A percentile compares a stretch with the other conserved stretches of the same genome.
Evolutionary conservation across 2,888 invertebrate genomes (phyloP).

Genomic region (Tineola bisselliella): DNA sequence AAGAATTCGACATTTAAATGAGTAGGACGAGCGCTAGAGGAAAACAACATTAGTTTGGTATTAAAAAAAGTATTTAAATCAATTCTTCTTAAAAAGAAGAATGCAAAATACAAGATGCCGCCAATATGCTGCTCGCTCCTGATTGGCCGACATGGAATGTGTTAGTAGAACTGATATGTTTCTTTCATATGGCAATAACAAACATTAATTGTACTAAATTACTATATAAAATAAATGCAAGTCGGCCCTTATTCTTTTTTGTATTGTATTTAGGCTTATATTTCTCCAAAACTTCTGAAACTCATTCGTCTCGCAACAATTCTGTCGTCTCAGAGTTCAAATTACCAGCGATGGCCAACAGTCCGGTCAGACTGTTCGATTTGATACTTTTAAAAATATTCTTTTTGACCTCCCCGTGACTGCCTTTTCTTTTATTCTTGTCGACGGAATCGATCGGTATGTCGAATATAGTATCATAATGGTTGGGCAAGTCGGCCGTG

Average conservation of each 20-base stretch:
- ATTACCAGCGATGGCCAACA: conserved; percentile 34
- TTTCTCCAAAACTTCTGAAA: too few species aligned
- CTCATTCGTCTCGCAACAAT: conserved; percentile 43
- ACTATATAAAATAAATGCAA: conserved; percentile 1
- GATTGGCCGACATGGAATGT: background rate
- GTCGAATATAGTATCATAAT: conserved; percentile 68
- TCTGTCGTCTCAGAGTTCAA: conserved; percentile 42
- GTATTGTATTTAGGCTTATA: too few species aligned
- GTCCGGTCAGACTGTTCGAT: conserved; percentile 43
- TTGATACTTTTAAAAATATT: conserved; percentile 42
- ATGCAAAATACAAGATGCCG: background rate
- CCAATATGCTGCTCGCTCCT: background rate
- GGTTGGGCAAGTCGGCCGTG: conserved; percentile 49
- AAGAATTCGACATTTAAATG: too few species aligned
- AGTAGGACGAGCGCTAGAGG: background rate
- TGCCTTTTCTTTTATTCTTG: conserved; percentile 28
- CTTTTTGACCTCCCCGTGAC: conserved; percentile 33
- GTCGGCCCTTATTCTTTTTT: background rate
- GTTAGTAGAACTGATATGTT: background rate
- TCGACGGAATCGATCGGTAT: conserved; percentile 42
- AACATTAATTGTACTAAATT: background rate
- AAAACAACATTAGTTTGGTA: background rate
- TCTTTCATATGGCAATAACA: background rate
- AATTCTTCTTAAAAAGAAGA: background rate
- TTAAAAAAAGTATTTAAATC: background rate